phyloP scores from a whole-genome alignment of 2,888 invertebrate species.

The Papilio elwesi region DNA sequence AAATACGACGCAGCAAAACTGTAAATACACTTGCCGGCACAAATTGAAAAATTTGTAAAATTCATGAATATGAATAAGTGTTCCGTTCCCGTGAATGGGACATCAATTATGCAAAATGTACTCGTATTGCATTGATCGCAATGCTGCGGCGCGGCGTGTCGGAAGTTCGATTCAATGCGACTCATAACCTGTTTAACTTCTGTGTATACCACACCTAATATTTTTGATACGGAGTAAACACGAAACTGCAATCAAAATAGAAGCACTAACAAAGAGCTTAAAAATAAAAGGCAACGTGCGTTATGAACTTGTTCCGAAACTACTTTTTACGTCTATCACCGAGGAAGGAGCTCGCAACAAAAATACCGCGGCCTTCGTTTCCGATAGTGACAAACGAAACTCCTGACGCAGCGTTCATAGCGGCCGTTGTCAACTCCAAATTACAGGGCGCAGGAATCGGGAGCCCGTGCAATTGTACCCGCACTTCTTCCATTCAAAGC shows the following conservation, averaged over 20 bases:
- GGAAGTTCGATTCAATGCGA: slow-evolving; percentile 56
- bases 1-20: slow-evolving; percentile 71
- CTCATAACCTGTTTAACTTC: slow-evolving; percentile 47
- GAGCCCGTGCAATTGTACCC: slow-evolving; percentile 53
- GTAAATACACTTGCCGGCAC: slow-evolving; percentile 75
- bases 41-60: slow-evolving; percentile 81
- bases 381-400: slow-evolving; percentile 47
- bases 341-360: slow-evolving; percentile 45
- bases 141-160: slow-evolving; percentile 47
- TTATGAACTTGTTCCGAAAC: slow-evolving; percentile 42
- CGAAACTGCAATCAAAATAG: slow-evolving; percentile 19
- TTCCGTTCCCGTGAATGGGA: slow-evolving; percentile 75
- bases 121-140: slow-evolving; percentile 72
- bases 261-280: slow-evolving; percentile 14
- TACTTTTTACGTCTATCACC: slow-evolving; percentile 42
- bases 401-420: slow-evolving; percentile 47
- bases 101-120: slow-evolving; percentile 82
- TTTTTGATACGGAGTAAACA: background rate
- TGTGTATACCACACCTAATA: slow-evolving; percentile 52
- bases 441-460: slow-evolving; percentile 65
- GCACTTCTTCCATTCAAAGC: slow-evolving; percentile 66
- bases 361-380: slow-evolving; percentile 47
- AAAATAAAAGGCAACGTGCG: slow-evolving; percentile 20
- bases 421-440: slow-evolving; percentile 65
- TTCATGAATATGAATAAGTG: slow-evolving; percentile 83